Evolutionary conservation across 2,113 vertebrate species (phyloP).

Genomic region (Harpagus bidentatus): DNA sequence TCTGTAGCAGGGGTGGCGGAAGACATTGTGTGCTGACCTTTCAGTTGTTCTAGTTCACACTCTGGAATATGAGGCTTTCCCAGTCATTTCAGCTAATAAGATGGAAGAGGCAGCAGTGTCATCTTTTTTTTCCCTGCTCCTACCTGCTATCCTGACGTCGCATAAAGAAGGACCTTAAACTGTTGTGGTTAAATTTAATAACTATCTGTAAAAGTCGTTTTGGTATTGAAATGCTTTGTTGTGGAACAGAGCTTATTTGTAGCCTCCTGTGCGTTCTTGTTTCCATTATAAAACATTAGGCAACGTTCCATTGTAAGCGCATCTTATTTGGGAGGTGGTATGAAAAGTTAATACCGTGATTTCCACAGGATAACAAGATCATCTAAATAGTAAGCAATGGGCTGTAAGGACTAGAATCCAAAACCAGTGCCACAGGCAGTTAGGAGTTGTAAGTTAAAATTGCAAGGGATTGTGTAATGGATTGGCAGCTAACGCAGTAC

Average conservation of each 20-base stretch:
- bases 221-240: not conserved
- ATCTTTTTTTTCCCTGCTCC: not conserved
- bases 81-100: not conserved
- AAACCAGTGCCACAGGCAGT: not conserved
- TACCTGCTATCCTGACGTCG: not conserved
- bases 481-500: not conserved
- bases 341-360: not conserved
- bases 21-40: not conserved
- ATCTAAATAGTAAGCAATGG: not conserved
- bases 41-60: not conserved
- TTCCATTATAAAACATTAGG: not conserved
- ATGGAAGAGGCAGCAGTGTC: not conserved
- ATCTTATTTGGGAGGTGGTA: not conserved
- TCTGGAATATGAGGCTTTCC: not conserved
- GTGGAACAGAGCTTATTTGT: not conserved
- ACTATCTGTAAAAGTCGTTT: not conserved
- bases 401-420: not conserved
- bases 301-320: not conserved
- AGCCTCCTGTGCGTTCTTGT: not conserved
- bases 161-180: not conserved
- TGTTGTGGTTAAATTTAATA: not conserved
- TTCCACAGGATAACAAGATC: not conserved
- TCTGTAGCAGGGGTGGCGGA: not conserved
- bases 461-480: slow-evolving; percentile 13
- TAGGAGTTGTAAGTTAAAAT: not conserved